These are phyloP conservation scores for Manis javanica DNA, from an alignment of 2,797 vertebrate genomes.

Conservation along the genomic window DNA sequence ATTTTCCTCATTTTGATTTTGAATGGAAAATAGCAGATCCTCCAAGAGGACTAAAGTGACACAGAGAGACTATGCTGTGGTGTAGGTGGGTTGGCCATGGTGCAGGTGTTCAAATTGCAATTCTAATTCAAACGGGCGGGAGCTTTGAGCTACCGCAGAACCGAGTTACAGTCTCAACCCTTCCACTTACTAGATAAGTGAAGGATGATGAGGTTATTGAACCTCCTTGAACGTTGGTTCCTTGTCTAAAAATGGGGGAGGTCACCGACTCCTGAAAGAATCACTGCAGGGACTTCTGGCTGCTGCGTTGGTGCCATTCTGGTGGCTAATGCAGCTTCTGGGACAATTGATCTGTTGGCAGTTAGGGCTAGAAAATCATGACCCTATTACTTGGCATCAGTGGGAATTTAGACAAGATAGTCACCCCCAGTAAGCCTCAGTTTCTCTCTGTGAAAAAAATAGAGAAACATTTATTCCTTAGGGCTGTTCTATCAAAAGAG, in stretches of 20 bases:
- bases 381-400: too few relatives aligned
- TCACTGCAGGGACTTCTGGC: not conserved
- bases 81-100: fast-evolving
- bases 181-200: not conserved
- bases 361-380: not conserved
- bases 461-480: not conserved
- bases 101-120: not conserved
- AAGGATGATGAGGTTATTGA: not conserved
- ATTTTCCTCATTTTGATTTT: not conserved
- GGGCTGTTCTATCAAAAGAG: constrained; percentile 24
- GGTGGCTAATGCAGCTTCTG: not conserved
- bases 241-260: not conserved
- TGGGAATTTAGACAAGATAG: not conserved
- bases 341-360: fast-evolving
- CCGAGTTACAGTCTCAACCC: not conserved
- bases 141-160: not conserved
- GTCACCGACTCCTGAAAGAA: not conserved
- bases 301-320: not conserved
- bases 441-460: constrained; percentile 57
- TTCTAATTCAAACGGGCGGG: not conserved
- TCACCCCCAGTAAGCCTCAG: constrained; percentile 12
- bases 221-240: not conserved
- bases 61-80: not conserved
- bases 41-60: too few relatives aligned
- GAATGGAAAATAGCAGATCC: not conserved